A percentile compares a stretch with the other conserved stretches of the same genome.
Evolutionary conservation across 2,113 vertebrate species (phyloP).

Genomic region (Tachysurus vachellii): DNA sequence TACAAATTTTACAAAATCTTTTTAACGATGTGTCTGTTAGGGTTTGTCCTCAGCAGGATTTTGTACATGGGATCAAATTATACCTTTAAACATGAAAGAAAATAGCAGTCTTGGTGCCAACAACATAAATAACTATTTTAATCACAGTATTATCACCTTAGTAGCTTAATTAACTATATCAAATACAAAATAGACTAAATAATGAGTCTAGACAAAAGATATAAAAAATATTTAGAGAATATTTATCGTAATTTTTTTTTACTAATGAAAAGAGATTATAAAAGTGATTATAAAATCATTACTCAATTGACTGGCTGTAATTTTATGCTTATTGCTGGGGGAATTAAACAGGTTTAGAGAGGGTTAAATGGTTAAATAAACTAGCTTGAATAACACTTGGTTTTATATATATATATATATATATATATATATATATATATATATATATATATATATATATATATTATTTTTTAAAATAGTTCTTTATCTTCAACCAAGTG

Average conservation of each 20-base stretch:
- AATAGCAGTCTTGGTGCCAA: too few relatives aligned
- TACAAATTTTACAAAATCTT: background rate
- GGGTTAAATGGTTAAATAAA: background rate
- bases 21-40: background rate
- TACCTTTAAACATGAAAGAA: too few relatives aligned
- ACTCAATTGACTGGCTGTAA: background rate
- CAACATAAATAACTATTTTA: too few relatives aligned
- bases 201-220: too few relatives aligned
- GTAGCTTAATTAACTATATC: background rate
- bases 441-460: too few relatives aligned
- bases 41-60: background rate
- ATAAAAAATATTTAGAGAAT: background rate
- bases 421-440: background rate
- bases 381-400: background rate
- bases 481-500: too few relatives aligned
- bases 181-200: background rate
- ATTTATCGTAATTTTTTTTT: too few relatives aligned
- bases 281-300: background rate
- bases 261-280: background rate
- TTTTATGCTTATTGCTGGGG: background rate
- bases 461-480: too few relatives aligned
- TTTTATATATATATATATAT: background rate
- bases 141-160: background rate
- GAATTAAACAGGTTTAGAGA: background rate
- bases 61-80: background rate